phyloP scores from a whole-genome alignment of 2,888 invertebrate genomes.

The Sphaerophoria taeniata region DNA sequence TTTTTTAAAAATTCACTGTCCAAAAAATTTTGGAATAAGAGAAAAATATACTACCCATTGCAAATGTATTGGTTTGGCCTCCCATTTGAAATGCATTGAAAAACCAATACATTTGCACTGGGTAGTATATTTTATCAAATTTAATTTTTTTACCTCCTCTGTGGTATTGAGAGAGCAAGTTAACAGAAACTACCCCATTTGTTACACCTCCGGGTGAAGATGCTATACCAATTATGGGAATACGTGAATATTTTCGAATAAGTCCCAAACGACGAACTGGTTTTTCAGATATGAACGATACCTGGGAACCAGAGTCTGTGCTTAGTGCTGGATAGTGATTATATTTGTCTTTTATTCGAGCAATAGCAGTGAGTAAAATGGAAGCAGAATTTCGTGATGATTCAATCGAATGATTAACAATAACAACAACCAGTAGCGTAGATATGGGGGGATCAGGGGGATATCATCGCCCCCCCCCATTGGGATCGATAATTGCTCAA shows the following conservation, averaged over 20 bases:
- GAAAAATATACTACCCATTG: too few relatives aligned
- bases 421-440: background rate
- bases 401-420: conserved; percentile 13
- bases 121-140: too few relatives aligned
- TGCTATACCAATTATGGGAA: conserved; percentile 19
- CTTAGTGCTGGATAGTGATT: background rate
- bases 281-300: background rate
- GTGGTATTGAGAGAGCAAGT: background rate
- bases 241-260: background rate
- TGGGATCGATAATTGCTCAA: too few relatives aligned
- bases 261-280: background rate
- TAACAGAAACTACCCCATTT: background rate
- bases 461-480: too few relatives aligned
- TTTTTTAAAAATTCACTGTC: too few relatives aligned
- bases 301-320: conserved; percentile 12
- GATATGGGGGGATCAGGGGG: background rate
- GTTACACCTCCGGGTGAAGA: conserved; percentile 3
- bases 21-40: too few relatives aligned
- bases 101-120: too few relatives aligned
- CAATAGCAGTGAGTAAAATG: conserved; percentile 5
- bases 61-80: too few relatives aligned
- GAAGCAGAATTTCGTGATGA: background rate
- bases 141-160: too few relatives aligned
- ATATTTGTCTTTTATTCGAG: background rate
- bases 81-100: too few relatives aligned